phyloP scores from a whole-genome alignment of 2,113 vertebrate species.

The Ceyx melanurus region DNA sequence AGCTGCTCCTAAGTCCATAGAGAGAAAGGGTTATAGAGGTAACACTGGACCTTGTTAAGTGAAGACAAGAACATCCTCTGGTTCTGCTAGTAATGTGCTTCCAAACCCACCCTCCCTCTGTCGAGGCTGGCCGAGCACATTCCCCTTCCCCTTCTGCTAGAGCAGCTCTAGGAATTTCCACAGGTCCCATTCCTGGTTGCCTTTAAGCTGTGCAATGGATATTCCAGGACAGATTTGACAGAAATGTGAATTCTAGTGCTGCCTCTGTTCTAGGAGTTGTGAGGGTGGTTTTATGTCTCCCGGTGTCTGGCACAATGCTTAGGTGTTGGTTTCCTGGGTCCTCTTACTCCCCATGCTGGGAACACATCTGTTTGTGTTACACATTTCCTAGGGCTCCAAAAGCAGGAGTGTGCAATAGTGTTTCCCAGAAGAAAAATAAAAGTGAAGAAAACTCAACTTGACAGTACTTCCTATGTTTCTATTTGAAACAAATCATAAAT shows the following conservation, averaged over 20 bases:
- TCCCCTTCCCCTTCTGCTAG: neutral
- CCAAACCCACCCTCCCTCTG: neutral
- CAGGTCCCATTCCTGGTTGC: neutral
- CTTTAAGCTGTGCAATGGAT: neutral
- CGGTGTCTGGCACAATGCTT: neutral
- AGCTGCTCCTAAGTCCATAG: neutral
- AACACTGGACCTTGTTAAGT: neutral
- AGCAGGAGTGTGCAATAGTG: neutral
- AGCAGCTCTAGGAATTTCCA: neutral
- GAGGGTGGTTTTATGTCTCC: neutral
- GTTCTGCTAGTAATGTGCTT: neutral
- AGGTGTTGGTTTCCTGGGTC: neutral
- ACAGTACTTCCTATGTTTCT: neutral
- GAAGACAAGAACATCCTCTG: neutral
- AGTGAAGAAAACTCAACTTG: neutral
- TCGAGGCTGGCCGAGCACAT: neutral
- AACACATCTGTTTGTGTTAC: neutral
- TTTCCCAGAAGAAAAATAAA: neutral
- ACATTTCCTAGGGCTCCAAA: neutral
- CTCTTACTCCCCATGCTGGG: neutral
- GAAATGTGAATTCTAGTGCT: constrained; percentile 16
- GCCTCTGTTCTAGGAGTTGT: neutral
- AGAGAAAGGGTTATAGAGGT: neutral
- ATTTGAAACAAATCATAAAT: constrained; percentile 39
- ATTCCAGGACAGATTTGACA: neutral